These are phyloP conservation scores for Coleophora deauratella DNA, from an alignment of 2,888 invertebrate species.

Conservation along the genomic window DNA sequence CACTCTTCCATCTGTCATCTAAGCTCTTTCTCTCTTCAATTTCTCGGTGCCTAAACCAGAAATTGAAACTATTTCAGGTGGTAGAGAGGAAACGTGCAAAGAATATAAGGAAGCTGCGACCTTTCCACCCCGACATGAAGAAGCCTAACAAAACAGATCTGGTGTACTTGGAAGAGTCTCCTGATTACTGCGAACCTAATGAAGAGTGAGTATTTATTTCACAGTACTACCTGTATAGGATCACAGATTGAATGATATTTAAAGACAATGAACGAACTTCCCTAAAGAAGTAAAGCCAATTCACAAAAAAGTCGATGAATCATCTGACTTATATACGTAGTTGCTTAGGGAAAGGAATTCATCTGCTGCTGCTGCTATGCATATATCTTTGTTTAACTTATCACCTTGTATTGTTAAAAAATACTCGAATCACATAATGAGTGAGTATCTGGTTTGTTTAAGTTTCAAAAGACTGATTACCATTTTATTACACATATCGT, in stretches of 20 bases:
- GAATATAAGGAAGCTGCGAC: constrained; percentile 80
- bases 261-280: too few species aligned
- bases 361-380: too few species aligned
- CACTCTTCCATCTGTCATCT: background rate
- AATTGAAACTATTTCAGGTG: constrained; percentile 44
- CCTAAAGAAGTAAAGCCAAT: too few species aligned
- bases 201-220: constrained; percentile 77
- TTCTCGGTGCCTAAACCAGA: constrained; percentile 12
- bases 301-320: background rate
- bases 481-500: too few species aligned
- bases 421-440: too few species aligned
- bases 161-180: constrained; percentile 91
- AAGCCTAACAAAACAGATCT: constrained; percentile 93
- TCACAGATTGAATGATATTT: too few species aligned
- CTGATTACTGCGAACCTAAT: constrained; percentile 92
- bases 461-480: too few species aligned
- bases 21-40: constrained; percentile 7
- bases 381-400: too few species aligned
- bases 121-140: constrained; percentile 84
- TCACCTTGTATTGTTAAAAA: too few species aligned
- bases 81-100: constrained; percentile 78
- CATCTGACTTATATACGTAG: too few species aligned
- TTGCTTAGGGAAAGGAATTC: too few species aligned
- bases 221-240: background rate
- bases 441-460: too few species aligned